Evolutionary conservation across 53 echinoderm and acorn worm species (phyloP), one percentile per base, ranked within the genome.

Genomic region (Stichopus horrens): DNA sequence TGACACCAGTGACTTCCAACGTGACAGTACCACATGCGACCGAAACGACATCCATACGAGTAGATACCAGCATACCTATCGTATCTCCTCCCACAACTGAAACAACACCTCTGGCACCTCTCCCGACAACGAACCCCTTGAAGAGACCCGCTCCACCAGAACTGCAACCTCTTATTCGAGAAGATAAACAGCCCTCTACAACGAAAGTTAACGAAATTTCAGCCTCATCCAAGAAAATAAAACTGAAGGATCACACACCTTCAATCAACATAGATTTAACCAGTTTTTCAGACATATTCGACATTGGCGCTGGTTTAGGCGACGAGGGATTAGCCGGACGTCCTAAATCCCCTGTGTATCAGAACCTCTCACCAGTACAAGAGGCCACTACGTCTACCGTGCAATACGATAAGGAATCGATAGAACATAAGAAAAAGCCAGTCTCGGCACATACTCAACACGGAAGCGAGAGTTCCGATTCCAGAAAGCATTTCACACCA

Each of bases 241-340:
- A 94, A 66, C 88, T 92, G 4, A 76, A 88, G 59, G 94, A 90
- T 8, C 95, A 95, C 58, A 93, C 96, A 6, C 91, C 94, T 16
- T 90, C 92, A 2, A 96, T 94, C 81, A 96, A 96, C 87, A 89
- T 96, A 75, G 96, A 96, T 74, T 90, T 96, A 71, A 91, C 96
- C 13, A 91, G 86, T 88, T 96, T 96, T 74, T 91, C 96, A 0
- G 96, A 96, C 83, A 96, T 96, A 52, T 96, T 96, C 52, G 96
- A 96, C 87, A 92, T 96, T 76, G 92, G 94, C 55, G 90, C 92
- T 9, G 93, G 91, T 4, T 60, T 94, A 6, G 94, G 93, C 0
- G 94, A 96, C 5, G 96, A 96, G 66, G 94, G 96, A 16, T 89
- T 94, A 10, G 96, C 96, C 21, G 96, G 96, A 19, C 86, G 96